Percentiles rank a stretch among this genome's conserved stretches.
phyloP scores from a whole-genome alignment of 2,888 invertebrate species.

The Glaucopsyche alexis region DNA sequence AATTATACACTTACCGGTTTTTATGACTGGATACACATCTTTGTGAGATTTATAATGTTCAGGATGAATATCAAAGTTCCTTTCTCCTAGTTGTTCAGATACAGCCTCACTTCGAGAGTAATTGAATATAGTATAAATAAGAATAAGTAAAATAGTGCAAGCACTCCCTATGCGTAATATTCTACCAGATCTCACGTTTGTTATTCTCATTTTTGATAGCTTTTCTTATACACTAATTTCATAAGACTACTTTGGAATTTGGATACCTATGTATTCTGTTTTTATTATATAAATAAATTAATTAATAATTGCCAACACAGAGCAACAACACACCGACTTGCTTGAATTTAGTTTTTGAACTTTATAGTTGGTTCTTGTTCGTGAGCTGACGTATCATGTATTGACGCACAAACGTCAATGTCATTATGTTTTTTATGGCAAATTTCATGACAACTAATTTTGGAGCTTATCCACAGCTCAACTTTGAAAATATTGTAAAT shows the following conservation, averaged over 20 bases:
- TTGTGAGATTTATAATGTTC: slow-evolving; percentile 58
- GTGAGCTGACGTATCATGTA: slow-evolving; percentile 15
- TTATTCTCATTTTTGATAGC: slow-evolving; percentile 75
- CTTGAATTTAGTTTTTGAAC: neutral
- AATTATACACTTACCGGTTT: slow-evolving; percentile 56
- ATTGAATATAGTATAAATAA: slow-evolving; percentile 82
- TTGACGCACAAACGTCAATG: slow-evolving; percentile 36
- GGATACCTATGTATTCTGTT: slow-evolving; percentile 31
- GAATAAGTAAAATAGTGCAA: slow-evolving; percentile 76
- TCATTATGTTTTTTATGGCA: slow-evolving; percentile 33
- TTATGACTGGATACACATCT: slow-evolving; percentile 63
- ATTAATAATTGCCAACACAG: neutral
- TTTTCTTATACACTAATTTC: slow-evolving; percentile 30
- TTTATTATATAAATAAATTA: slow-evolving; percentile 1
- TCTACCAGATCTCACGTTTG: slow-evolving; percentile 80
- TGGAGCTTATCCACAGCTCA: too few relatives aligned
- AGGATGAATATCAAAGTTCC: slow-evolving; percentile 46
- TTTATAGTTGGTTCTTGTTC: too few relatives aligned
- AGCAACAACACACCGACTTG: slow-evolving; percentile 7
- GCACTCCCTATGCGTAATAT: slow-evolving; percentile 77
- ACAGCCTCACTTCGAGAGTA: slow-evolving; percentile 76
- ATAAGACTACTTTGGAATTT: slow-evolving; percentile 23
- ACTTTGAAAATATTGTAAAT: too few relatives aligned
- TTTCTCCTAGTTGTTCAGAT: slow-evolving; percentile 43
- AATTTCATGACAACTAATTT: too few relatives aligned